phyloP scores from a whole-genome alignment of 2,888 invertebrate genomes.

The Lamellibrachia satsuma region DNA sequence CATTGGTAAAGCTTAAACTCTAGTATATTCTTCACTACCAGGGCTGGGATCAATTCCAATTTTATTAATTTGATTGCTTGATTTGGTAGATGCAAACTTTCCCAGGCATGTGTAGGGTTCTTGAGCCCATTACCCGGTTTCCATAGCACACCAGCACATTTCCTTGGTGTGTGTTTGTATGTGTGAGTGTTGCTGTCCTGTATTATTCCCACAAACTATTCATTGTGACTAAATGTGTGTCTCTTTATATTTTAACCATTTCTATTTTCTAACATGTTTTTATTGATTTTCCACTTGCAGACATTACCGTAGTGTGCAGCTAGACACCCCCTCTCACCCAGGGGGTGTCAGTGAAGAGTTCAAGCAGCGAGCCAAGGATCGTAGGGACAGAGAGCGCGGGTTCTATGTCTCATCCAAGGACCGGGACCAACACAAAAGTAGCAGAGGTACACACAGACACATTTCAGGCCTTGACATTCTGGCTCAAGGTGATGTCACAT shows the following conservation, averaged over 20 bases:
- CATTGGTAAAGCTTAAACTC: slow-evolving; percentile 29
- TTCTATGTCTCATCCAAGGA: slow-evolving; percentile 77
- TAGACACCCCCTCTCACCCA: slow-evolving; percentile 93
- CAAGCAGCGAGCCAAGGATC: slow-evolving; percentile 76
- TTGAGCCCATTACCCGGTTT: too few species aligned
- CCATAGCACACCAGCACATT: too few species aligned
- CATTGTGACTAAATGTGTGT: not conserved
- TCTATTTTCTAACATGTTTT: too few species aligned
- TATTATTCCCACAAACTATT: not conserved
- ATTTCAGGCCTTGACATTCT: not conserved
- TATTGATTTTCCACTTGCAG: slow-evolving; percentile 43
- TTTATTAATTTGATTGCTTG: too few species aligned
- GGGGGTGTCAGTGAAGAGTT: slow-evolving; percentile 88
- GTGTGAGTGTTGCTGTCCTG: not conserved
- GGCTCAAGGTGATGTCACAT: not conserved
- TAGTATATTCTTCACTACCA: too few species aligned
- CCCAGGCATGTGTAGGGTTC: too few species aligned
- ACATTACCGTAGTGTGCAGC: slow-evolving; percentile 80
- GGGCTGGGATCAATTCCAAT: not conserved
- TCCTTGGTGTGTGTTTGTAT: too few species aligned
- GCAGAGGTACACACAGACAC: not conserved
- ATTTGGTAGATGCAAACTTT: too few species aligned
- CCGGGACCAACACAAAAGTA: slow-evolving; percentile 44
- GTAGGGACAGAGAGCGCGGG: slow-evolving; percentile 75
- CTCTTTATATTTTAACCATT: slow-evolving; percentile 8